Percentiles rank a stretch among this genome's conserved stretches.
Conservation (phyloP, 2,113 vertebrate genomes). For the Myodes glareolus region DNA sequence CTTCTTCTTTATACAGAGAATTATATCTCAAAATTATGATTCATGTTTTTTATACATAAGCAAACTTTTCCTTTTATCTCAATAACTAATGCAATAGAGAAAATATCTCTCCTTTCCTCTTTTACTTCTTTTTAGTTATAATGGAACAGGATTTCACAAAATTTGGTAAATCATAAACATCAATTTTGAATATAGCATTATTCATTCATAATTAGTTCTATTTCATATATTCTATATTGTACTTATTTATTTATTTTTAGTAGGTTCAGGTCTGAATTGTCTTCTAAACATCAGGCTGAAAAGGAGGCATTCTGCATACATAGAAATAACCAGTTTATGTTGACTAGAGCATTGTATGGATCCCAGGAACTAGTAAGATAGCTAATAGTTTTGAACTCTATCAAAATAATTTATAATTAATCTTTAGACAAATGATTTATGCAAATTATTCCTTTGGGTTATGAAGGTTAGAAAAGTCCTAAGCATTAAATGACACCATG, state of each 20-base stretch:
- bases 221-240: not conserved
- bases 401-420: not conserved
- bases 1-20: not conserved
- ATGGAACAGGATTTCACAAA: not conserved
- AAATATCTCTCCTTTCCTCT: not conserved
- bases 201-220: not conserved
- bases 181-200: not conserved
- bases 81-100: not conserved
- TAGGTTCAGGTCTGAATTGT: not conserved
- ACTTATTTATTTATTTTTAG: not conserved
- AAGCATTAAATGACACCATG: not conserved
- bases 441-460: not conserved
- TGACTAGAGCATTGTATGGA: not conserved
- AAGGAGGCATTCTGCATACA: not conserved
- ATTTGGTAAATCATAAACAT: not conserved
- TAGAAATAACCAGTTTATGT: not conserved
- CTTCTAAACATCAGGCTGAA: not conserved
- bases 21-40: not conserved
- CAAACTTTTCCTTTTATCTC: not conserved
- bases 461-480: not conserved
- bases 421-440: not conserved
- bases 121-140: not conserved
- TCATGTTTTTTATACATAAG: not conserved
- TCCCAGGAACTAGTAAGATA: not conserved
- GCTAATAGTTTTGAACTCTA: conserved; percentile 15